Evolutionary conservation across 1,140 invertebrate genomes (phyloP).

Genomic region (Phortica variegata): DNA sequence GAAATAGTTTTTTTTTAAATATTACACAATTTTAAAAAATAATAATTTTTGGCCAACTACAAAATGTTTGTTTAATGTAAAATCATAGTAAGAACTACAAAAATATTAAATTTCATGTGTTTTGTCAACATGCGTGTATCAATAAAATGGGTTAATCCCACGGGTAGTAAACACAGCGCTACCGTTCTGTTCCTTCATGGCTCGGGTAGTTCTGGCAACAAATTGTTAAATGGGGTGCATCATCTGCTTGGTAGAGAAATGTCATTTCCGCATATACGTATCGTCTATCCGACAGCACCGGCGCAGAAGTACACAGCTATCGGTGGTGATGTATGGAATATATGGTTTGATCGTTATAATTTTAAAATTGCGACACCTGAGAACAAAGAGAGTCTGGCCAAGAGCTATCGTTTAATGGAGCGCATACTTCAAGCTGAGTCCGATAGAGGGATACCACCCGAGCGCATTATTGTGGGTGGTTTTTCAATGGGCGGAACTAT

Average conservation of each 20-base stretch:
- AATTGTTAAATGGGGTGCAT: constrained; percentile 7
- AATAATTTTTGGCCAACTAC: no score
- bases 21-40: no score
- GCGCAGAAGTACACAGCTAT: constrained; percentile 9
- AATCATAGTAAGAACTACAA: no score
- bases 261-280: constrained; percentile 2
- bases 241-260: constrained; percentile 11
- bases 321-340: constrained; percentile 5
- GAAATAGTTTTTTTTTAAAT: no score
- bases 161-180: constrained; percentile 7
- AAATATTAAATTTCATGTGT: no score
- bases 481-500: constrained; percentile 16
- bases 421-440: background rate
- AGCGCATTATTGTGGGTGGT: constrained; percentile 18
- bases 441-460: background rate
- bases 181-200: constrained; percentile 20
- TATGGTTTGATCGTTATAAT: constrained; percentile 14
- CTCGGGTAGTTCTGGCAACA: constrained; percentile 11
- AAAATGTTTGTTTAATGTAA: no score
- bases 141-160: no score
- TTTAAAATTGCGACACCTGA: background rate
- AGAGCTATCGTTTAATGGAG: constrained; percentile 1
- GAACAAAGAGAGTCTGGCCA: background rate
- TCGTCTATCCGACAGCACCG: constrained; percentile 14
- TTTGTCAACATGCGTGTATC: no score